These are phyloP conservation scores for Calephelis perditalis DNA, from an alignment of 2,888 invertebrate genomes.

Conservation along the genomic window DNA sequence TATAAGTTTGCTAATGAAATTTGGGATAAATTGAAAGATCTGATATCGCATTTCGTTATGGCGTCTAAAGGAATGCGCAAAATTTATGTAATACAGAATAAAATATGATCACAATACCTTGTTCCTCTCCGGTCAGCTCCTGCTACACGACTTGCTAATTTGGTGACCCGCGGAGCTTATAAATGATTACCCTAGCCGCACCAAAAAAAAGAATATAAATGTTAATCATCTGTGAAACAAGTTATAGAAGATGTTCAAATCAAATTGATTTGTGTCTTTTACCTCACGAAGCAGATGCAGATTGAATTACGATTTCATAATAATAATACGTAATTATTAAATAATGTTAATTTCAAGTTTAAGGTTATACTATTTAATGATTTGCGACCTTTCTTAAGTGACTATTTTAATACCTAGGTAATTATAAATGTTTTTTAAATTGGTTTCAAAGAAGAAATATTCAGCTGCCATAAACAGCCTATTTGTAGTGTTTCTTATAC, in stretches of 20 bases:
- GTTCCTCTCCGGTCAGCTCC: neutral
- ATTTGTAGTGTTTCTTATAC: too few species aligned
- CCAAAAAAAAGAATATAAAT: slow-evolving; percentile 5
- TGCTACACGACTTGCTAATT: slow-evolving; percentile 3
- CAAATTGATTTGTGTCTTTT: neutral
- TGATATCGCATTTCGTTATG: too few species aligned
- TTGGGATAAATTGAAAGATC: too few species aligned
- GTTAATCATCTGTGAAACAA: slow-evolving; percentile 6
- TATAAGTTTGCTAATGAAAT: too few species aligned
- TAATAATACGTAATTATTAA: neutral
- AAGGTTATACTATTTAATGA: neutral
- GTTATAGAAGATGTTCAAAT: slow-evolving; percentile 7
- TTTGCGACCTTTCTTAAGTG: neutral
- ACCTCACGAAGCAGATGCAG: neutral
- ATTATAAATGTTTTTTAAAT: too few species aligned
- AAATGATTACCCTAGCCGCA: neutral
- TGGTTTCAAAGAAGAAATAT: too few species aligned
- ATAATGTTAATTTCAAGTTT: neutral
- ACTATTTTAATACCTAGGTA: too few species aligned
- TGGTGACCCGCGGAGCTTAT: slow-evolving; percentile 6
- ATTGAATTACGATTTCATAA: neutral
- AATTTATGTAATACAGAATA: too few species aligned
- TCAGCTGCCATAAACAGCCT: too few species aligned
- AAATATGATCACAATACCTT: neutral
- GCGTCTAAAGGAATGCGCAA: too few species aligned